These are phyloP conservation scores for Drosophila grimshawi DNA, from an alignment of 1,140 invertebrate species.

Conservation along the genomic window DNA sequence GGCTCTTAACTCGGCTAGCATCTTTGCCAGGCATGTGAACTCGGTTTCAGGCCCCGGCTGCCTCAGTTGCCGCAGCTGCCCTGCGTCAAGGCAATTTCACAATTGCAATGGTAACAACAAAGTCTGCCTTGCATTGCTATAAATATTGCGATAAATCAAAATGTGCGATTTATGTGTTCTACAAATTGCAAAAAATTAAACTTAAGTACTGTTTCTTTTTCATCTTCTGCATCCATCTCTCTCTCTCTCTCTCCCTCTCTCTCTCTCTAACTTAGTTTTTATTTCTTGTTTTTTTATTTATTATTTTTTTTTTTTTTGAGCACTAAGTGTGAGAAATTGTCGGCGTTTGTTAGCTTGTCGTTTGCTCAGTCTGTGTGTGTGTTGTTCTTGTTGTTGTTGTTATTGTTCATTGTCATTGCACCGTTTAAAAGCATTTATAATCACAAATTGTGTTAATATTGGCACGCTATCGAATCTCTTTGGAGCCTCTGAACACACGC, in stretches of 20 bases:
- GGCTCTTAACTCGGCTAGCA: slow-evolving; percentile 73
- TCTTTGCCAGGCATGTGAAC: slow-evolving; percentile 74
- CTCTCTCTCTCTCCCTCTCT: slow-evolving; percentile 28
- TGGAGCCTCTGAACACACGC: slow-evolving; percentile 39
- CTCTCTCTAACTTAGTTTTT: background rate
- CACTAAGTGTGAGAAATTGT: slow-evolving; percentile 80
- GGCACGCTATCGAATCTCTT: slow-evolving; percentile 66
- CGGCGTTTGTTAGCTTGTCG: slow-evolving; percentile 61
- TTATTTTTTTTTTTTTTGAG: slow-evolving; percentile 17
- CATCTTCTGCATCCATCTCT: slow-evolving; percentile 6
- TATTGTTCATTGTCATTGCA: slow-evolving; percentile 80
- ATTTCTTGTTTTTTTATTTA: slow-evolving; percentile 10
- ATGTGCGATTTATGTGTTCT: slow-evolving; percentile 83
- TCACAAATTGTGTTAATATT: slow-evolving; percentile 83
- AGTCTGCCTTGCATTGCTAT: slow-evolving; percentile 78
- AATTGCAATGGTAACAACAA: slow-evolving; percentile 80
- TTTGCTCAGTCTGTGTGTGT: slow-evolving; percentile 40
- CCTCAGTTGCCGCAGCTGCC: slow-evolving; percentile 57
- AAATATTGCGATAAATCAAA: slow-evolving; percentile 84
- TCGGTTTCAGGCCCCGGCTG: slow-evolving; percentile 25
- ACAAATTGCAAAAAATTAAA: slow-evolving; percentile 84
- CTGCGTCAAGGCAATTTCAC: slow-evolving; percentile 68
- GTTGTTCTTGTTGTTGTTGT: slow-evolving; percentile 45
- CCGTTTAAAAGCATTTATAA: slow-evolving; percentile 82
- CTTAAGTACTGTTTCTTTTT: slow-evolving; percentile 75